These are phyloP conservation scores for Pomatorhinus ruficollis DNA, from an alignment of 2,113 vertebrate species.

Conservation along the genomic window DNA sequence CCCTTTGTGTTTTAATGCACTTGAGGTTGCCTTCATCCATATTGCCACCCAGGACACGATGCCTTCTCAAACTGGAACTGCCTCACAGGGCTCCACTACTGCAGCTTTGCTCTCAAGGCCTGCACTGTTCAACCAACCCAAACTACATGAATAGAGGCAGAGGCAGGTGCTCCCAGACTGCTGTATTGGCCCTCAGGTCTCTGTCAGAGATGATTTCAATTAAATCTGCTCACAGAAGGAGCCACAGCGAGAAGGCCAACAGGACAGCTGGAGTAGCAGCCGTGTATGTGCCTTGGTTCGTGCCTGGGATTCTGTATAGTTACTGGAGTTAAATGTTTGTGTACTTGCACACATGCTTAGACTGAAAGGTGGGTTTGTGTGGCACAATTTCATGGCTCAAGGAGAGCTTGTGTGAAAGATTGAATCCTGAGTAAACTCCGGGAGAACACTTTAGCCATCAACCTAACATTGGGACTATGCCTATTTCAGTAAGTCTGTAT, in stretches of 20 bases:
- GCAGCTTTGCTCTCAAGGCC: not conserved
- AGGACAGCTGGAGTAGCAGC: not conserved
- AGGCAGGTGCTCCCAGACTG: not conserved
- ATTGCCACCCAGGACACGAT: rapidly evolving
- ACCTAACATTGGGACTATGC: rapidly evolving
- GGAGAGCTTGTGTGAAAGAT: not conserved
- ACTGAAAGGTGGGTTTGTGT: not conserved
- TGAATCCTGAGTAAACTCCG: not conserved
- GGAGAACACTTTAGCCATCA: not conserved
- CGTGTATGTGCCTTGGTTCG: not conserved
- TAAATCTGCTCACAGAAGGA: not conserved
- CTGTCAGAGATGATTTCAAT: not conserved
- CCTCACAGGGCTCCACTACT: not conserved
- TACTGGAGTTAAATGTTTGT: not conserved
- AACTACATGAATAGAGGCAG: rapidly evolving
- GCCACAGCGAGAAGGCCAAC: not conserved
- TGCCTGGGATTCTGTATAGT: not conserved
- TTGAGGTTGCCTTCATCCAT: not conserved
- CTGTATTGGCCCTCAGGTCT: not conserved
- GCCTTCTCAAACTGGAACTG: not conserved
- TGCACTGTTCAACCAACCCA: rapidly evolving
- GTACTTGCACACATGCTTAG: not conserved
- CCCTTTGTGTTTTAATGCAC: not conserved
- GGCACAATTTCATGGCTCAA: not conserved
- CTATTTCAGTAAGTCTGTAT: not conserved